Percentiles rank a stretch among this genome's conserved stretches.
Conservation (phyloP, 2,797 vertebrate genomes). For the Aplochiton taeniatus region DNA sequence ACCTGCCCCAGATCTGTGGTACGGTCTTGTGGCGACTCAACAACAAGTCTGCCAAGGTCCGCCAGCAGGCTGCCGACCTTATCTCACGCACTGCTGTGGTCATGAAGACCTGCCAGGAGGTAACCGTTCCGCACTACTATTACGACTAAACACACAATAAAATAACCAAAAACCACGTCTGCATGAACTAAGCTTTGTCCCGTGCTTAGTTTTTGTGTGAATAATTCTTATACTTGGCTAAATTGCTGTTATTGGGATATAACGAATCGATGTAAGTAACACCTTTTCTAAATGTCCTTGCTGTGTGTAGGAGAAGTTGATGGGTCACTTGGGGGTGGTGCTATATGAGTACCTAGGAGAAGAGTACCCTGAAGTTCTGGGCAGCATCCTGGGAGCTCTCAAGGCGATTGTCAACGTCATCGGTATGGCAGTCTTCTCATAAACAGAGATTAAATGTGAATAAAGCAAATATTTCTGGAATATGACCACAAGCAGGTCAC, state of each 20-base stretch:
- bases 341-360: slow-evolving; percentile 98
- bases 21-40: slow-evolving; percentile 98
- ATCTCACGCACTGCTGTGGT: slow-evolving; percentile 98
- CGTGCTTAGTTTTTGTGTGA: too few relatives aligned
- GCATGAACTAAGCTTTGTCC: not conserved
- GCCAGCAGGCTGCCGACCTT: slow-evolving; percentile 96
- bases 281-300: not conserved
- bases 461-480: too few relatives aligned
- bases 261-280: slow-evolving; percentile 3
- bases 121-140: slow-evolving; percentile 39
- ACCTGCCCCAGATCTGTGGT: slow-evolving; percentile 98
- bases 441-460: too few relatives aligned
- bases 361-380: slow-evolving; percentile 97
- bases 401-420: slow-evolving; percentile 99
- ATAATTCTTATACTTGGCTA: not conserved
- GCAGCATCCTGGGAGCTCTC: slow-evolving; percentile 96
- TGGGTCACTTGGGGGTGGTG: slow-evolving; percentile 98
- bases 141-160: not conserved
- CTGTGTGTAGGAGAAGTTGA: slow-evolving; percentile 90
- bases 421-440: slow-evolving; percentile 78
- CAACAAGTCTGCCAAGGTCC: slow-evolving; percentile 98
- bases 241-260: too few relatives aligned
- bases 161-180: not conserved
- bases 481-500: too few relatives aligned
- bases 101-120: slow-evolving; percentile 99